Evolutionary conservation across 2,888 invertebrate genomes (phyloP).

Genomic region (Pterostichus madidus): DNA sequence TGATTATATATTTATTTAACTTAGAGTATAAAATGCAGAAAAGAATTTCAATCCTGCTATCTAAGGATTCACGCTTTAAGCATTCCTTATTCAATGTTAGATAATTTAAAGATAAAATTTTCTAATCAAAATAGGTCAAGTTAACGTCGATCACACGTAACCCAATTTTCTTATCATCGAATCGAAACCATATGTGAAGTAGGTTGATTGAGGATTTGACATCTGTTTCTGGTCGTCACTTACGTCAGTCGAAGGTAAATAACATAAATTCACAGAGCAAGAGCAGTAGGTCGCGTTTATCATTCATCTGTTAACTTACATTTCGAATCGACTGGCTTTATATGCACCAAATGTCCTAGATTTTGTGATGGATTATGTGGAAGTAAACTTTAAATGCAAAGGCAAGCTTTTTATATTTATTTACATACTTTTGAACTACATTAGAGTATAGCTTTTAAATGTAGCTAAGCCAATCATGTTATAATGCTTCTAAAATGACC

Average conservation of each 20-base stretch:
- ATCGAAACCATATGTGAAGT: neutral
- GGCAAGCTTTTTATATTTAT: neutral
- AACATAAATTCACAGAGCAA: constrained; percentile 31
- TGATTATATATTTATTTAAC: no score
- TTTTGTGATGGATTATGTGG: constrained; percentile 13
- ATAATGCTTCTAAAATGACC: neutral
- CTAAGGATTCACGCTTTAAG: no score
- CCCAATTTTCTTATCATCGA: neutral
- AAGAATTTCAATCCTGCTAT: no score
- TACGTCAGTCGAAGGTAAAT: constrained; percentile 28
- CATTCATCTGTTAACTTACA: constrained; percentile 22
- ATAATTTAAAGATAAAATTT: neutral
- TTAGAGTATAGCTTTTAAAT: neutral
- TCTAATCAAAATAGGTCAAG: neutral
- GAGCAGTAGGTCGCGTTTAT: constrained; percentile 5
- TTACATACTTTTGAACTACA: neutral
- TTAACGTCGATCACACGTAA: neutral
- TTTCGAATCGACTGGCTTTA: neutral
- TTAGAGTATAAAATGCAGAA: no score
- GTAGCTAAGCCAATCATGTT: no score
- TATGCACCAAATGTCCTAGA: constrained; percentile 9
- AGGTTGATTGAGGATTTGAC: constrained; percentile 38
- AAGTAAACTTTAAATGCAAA: neutral
- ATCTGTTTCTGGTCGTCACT: constrained; percentile 52
- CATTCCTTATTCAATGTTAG: no score